phyloP scores from a whole-genome alignment of 2,113 vertebrate species.

The Muntiacus reevesi region DNA sequence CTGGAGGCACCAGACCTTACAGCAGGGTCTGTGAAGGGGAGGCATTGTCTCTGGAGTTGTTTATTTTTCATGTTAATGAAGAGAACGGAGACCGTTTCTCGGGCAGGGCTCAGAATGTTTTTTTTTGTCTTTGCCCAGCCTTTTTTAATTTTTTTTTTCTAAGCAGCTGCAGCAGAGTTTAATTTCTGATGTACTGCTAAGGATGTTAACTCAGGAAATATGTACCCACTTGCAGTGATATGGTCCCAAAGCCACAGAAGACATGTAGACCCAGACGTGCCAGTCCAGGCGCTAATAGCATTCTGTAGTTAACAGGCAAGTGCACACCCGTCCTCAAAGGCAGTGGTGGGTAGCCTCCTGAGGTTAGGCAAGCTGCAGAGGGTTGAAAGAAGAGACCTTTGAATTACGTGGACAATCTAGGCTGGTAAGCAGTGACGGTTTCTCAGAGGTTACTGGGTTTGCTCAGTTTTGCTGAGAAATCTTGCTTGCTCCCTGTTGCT shows the following conservation, averaged over 20 bases:
- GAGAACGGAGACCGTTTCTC: not conserved
- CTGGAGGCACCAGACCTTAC: fast-evolving
- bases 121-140: not conserved
- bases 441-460: not conserved
- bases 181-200: not conserved
- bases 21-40: not conserved
- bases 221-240: not conserved
- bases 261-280: not conserved
- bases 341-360: not conserved
- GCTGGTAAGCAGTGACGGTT: not conserved
- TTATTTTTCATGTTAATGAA: not conserved
- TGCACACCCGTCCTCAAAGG: not conserved
- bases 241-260: not conserved
- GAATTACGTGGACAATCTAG: not conserved
- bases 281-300: not conserved
- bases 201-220: not conserved
- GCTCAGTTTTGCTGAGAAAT: not conserved
- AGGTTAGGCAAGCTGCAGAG: not conserved
- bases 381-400: not conserved
- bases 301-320: not conserved
- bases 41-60: not conserved
- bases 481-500: not conserved
- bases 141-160: not conserved
- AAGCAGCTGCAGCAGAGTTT: not conserved
- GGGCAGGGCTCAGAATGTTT: not conserved